Evolutionary conservation across 2,797 vertebrate genomes (phyloP), one percentile per base, ranked within the genome.

Genomic region (Pseudochaenichthys georgianus): DNA sequence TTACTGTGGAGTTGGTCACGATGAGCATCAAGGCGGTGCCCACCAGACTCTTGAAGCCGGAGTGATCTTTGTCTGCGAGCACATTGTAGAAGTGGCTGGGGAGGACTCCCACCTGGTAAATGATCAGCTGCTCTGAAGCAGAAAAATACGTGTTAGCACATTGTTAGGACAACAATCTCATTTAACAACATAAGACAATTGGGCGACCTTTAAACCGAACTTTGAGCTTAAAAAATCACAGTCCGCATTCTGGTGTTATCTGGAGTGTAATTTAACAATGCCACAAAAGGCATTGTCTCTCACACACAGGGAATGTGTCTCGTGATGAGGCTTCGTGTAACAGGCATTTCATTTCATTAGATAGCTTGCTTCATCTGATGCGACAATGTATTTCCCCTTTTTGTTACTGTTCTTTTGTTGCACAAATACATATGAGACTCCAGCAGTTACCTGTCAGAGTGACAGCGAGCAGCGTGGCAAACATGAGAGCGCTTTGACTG

Each of bases 31-130:
- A 52, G 0, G 97, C 96, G 42, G 94, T 62, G 12, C 91, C 83
- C 0, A 97, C 92, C 81, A 99, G 61, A 0, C 77, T 84, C 85
- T 77, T 95, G 90, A 99, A 99, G n/a, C 90, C 90, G 0, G 84
- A 63, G 81, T 95, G 92, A 80, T 97, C 96, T 92, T 96, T 96
- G 83, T 87, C 96, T 50, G 96, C 96, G 53, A 99, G 89, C 53
- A 97, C 96, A 4, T 94, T 93, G 55, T 98, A 99, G 94, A 98
- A 99, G 73, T 94, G 96, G 86, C 98, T 99, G 63, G 98, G 98
- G 63, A 99, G 95, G 83, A 99, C 60, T 2, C 98, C 98, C 76
- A 99, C 97, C 85, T 96, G 98, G 93, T 98, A 99, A 92, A 99
- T 95, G 69, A 99, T 92, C 90, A 99, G 90, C 92, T 99, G 98